phyloP scores from a whole-genome alignment of 2,113 vertebrate species.

The Seriola dumerili region DNA sequence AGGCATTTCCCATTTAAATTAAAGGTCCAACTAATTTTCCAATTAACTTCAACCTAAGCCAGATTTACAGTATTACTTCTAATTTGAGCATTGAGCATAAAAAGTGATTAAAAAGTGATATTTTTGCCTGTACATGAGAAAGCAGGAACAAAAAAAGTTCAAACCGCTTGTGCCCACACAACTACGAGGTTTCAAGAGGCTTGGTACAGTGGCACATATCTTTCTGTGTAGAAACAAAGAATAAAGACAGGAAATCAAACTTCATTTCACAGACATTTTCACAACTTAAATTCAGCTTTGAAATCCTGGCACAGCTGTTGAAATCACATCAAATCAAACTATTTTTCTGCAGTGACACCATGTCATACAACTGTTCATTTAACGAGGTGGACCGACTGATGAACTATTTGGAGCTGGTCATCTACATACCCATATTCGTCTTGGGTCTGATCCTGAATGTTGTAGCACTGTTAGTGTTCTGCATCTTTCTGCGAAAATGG shows the following conservation, averaged over 20 bases:
- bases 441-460: conserved; percentile 86
- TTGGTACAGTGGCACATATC: not conserved
- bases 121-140: conserved; percentile 4
- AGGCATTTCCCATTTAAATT: not conserved
- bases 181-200: conserved; percentile 29
- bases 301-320: conserved; percentile 9
- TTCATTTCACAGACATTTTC: not conserved
- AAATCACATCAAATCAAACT: conserved; percentile 16
- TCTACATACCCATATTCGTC: conserved; percentile 90
- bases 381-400: conserved; percentile 70
- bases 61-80: not conserved
- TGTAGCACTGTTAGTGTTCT: conserved; percentile 86
- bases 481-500: conserved; percentile 83
- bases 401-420: conserved; percentile 70
- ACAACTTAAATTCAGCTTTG: not conserved
- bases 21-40: not conserved
- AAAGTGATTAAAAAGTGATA: too few relatives aligned
- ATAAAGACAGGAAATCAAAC: conserved; percentile 36
- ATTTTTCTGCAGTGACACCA: conserved; percentile 39
- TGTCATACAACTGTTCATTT: conserved; percentile 73
- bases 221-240: conserved; percentile 39
- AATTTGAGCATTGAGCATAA: not conserved
- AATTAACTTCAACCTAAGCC: not conserved
- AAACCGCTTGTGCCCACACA: conserved; percentile 36
- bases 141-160: conserved; percentile 5